Percentiles rank a stretch among this genome's conserved stretches.
phyloP scores from a whole-genome alignment of 2,888 invertebrate genomes.

The Escarpia spicata region DNA sequence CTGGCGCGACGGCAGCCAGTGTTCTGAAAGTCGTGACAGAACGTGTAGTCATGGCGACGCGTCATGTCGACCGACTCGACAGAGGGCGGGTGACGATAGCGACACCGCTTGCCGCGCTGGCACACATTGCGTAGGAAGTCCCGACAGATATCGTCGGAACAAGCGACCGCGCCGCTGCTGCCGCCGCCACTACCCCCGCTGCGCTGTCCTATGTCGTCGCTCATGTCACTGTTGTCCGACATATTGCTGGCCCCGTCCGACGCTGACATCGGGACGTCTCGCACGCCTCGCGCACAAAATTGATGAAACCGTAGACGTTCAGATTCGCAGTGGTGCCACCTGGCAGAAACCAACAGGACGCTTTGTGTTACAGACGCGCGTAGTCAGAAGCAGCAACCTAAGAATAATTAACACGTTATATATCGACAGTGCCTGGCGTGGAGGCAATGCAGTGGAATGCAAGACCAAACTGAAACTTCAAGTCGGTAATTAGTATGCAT shows the following conservation, averaged over 20 bases:
- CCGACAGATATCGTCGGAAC: constrained; percentile 70
- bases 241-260: constrained; percentile 27
- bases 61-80: constrained; percentile 59
- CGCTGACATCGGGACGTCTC: neutral
- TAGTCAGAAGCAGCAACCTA: neutral
- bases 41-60: constrained; percentile 63
- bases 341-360: neutral
- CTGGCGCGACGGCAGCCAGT: constrained; percentile 78
- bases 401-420: neutral
- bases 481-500: neutral
- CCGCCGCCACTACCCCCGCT: neutral
- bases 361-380: neutral
- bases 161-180: neutral
- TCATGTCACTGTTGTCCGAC: constrained; percentile 41
- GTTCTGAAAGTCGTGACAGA: constrained; percentile 77
- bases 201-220: constrained; percentile 32
- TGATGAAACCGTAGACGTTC: neutral
- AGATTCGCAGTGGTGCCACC: neutral
- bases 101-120: constrained; percentile 72
- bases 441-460: neutral
- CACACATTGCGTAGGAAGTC: constrained; percentile 73
- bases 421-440: neutral
- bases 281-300: constrained; percentile 5
- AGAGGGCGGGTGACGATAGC: constrained; percentile 69
- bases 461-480: neutral